Evolutionary conservation across 2,888 invertebrate species (phyloP), one percentile per base, ranked within the genome.

Genomic region (Erebia aethiops): DNA sequence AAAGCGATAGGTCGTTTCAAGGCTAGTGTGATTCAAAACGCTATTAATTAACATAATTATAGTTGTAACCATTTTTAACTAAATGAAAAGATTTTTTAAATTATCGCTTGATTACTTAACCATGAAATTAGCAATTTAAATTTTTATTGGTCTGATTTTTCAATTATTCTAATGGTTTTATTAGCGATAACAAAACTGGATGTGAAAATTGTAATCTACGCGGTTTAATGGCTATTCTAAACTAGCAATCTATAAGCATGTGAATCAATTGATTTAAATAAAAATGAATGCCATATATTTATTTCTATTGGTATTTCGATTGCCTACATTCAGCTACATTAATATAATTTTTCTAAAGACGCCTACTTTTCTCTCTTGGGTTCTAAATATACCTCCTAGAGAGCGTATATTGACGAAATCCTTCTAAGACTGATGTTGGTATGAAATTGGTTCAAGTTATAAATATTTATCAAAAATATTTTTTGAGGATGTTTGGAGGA

Each of bases 41-140:
- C 16, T 49, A 54, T 67, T 49, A 49, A 67, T 67, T 67, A 67
- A 46, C 46, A 66, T 58, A 57, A 58, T 67, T 57, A 67, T 10
- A 35, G 46, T 11, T 67, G 11, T 49, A 35, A 49, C 35, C 58
- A 67, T 58, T 67, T 21, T 57, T 58, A 58, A 58, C n/a, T 21
- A 67, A 67, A 67, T 49, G 57, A 58, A 58, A 58, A 67, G 26
- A 58, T 41, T 57, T 58, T 49, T 14, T 58, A 56, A 67, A 46
- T 67, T n/a, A 57, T 57, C 8, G 46, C 66, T 9, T 67, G 26
- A 67, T 58, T 21, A 58, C n/a, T n/a, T n/a, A n/a, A n/a, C n/a
- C 67, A 58, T 67, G 46, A 67, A 67, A 58, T 58, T 46, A 57
- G 18, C 65, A 56, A 65, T 43, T 52, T 65, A 18, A 16, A 54